Percentiles rank a stretch among this genome's conserved stretches.
Evolutionary conservation across 2,888 invertebrate species (phyloP).

Genomic region (Campoletis raptor): DNA sequence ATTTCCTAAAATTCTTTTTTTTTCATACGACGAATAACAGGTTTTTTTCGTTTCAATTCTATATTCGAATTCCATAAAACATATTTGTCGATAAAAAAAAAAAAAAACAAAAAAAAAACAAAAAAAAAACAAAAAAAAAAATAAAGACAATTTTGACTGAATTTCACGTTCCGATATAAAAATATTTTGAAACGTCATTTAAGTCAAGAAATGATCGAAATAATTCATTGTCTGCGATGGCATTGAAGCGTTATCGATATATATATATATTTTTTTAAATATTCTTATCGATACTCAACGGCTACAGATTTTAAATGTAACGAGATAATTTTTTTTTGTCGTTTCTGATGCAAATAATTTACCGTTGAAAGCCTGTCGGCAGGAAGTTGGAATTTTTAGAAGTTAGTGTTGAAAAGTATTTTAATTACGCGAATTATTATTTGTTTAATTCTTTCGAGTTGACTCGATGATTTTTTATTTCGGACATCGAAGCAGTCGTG

Average conservation of each 20-base stretch:
- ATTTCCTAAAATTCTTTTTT: not conserved
- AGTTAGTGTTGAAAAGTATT: not conserved
- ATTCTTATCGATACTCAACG: conserved; percentile 47
- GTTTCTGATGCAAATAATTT: not conserved
- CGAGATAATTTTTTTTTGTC: not conserved
- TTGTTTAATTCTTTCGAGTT: not conserved
- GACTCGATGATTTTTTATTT: not conserved
- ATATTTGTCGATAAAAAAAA: not conserved
- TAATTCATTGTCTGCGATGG: conserved; percentile 15
- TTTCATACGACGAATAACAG: conserved; percentile 28
- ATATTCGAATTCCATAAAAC: conserved; percentile 32
- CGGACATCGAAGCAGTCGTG: not conserved
- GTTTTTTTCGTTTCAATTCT: conserved; percentile 19
- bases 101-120: not conserved
- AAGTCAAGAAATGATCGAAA: conserved; percentile 20
- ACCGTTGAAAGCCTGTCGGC: not conserved
- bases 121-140: not conserved
- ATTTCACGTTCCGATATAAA: not conserved
- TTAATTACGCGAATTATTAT: not conserved
- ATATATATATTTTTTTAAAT: not conserved
- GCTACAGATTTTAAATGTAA: conserved; percentile 30
- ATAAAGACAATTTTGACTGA: not conserved
- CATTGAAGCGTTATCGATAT: conserved; percentile 47
- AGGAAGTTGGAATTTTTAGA: not conserved
- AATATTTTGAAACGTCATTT: not conserved